Evolutionary conservation across 2,113 vertebrate genomes (phyloP), one percentile per base, ranked within the genome.

Genomic region (Leucoraja erinaceus): DNA sequence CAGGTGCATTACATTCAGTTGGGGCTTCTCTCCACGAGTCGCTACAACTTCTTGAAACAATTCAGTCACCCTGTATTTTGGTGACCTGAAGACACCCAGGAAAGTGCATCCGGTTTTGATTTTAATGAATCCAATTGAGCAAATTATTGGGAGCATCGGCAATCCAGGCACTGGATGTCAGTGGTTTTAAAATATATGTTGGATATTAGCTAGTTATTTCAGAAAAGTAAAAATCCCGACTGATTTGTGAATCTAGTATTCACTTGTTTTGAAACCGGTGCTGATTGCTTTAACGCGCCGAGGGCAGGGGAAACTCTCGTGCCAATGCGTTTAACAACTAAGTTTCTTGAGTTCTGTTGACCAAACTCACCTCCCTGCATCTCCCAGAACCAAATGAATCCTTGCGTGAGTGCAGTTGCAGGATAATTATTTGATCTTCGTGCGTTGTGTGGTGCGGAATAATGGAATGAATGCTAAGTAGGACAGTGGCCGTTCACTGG

Each of bases 401-500:
- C 22, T 72, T 72, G 66, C 68, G 66, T 72, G 90, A 54, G 38
- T 12, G 20, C 38, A 91, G 33, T 91, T 91, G 25, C 25, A 91
- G 90, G 33, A 54, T 28, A 47, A 91, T 74, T 72, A 74, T 38
- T 22, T 47, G 90, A 54, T 12, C 25, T 70, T 11, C 66, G 16
- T 54, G 68, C 90, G n/a, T 66, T 7, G 31, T 70, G 14, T 38
- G 61, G 9, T 74, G 20, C 68, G 38, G 90, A 63, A 72, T 72
- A 47, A 54, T 74, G 68, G 90, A 72, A 20, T 91, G 66, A 28
- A 74, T 91, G 68, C 72, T 91, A 72, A 91, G 33, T 74, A 54
- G 66, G 66, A 54, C 33, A 91, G 68, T 14, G 90, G 66, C 38
- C 90, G 54, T 4, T 72, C 20, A 74, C 38, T 91, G 63, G 68